phyloP scores from a whole-genome alignment of 1,140 invertebrate genomes.

The Arctopsyche grandis region DNA sequence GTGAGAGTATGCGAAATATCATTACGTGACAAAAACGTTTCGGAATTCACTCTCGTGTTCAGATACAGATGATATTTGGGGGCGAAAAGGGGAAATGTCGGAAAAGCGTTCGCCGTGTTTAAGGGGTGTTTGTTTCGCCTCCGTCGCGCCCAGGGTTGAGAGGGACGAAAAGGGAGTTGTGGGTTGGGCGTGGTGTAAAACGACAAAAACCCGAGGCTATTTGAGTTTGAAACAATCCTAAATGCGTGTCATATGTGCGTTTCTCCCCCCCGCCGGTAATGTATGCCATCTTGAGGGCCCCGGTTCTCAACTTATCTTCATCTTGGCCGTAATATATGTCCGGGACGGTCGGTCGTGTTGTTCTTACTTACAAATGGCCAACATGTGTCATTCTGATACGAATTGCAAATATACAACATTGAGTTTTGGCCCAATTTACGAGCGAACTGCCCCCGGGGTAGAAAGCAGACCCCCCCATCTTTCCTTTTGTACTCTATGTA shows the following conservation, averaged over 20 bases:
- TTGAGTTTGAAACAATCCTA: constrained; percentile 19
- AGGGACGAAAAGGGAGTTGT: too few relatives aligned
- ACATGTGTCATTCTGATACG: constrained; percentile 32
- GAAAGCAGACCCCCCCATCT: too few relatives aligned
- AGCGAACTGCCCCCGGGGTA: neutral
- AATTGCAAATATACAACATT: constrained; percentile 13
- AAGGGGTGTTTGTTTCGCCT: too few relatives aligned
- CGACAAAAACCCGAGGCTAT: constrained; percentile 5
- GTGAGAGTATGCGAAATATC: too few relatives aligned
- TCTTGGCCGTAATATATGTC: constrained; percentile 7
- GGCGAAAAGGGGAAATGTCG: too few relatives aligned
- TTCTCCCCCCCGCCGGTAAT: too few relatives aligned
- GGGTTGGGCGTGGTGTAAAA: neutral
- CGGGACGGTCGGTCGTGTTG: neutral
- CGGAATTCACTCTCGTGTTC: too few relatives aligned
- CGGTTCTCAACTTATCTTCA: constrained; percentile 19
- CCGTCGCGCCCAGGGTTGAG: too few relatives aligned
- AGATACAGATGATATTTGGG: too few relatives aligned
- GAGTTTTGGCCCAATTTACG: constrained; percentile 23
- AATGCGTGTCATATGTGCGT: neutral
- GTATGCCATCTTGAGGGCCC: neutral
- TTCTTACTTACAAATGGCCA: neutral
- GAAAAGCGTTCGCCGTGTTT: too few relatives aligned
- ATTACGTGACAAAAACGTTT: too few relatives aligned
- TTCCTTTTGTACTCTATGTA: too few relatives aligned